phyloP scores from a whole-genome alignment of 2,797 vertebrate genomes.

The Hapalemur alaotrensis region DNA sequence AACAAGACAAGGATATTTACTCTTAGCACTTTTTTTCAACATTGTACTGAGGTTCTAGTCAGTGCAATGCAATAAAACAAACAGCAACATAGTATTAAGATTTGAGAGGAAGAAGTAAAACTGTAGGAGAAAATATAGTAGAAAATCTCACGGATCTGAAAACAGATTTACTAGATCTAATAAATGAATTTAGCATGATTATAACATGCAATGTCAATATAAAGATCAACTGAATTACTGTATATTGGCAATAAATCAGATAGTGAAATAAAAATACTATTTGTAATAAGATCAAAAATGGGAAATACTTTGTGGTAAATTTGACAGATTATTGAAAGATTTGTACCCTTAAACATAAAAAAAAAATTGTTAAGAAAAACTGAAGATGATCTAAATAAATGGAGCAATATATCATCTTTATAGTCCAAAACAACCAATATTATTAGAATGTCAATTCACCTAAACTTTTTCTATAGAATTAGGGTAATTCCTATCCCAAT shows the following conservation, averaged over 20 bases:
- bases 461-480: background rate
- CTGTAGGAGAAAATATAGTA: background rate
- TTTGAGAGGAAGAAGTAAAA: background rate
- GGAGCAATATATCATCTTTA: background rate
- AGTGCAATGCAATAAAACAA: background rate
- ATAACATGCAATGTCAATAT: background rate
- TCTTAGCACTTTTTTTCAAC: background rate
- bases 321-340: background rate
- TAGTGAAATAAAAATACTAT: background rate
- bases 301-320: background rate
- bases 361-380: background rate
- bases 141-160: background rate
- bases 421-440: background rate
- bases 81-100: background rate
- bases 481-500: background rate
- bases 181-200: background rate
- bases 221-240: background rate
- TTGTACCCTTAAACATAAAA: background rate
- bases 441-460: background rate
- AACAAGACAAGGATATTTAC: background rate
- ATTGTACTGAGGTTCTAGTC: background rate
- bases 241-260: background rate
- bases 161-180: background rate
- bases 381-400: background rate
- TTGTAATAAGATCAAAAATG: background rate